Evolutionary conservation across 2,797 vertebrate species (phyloP).

Genomic region (Serranus cabrilla): DNA sequence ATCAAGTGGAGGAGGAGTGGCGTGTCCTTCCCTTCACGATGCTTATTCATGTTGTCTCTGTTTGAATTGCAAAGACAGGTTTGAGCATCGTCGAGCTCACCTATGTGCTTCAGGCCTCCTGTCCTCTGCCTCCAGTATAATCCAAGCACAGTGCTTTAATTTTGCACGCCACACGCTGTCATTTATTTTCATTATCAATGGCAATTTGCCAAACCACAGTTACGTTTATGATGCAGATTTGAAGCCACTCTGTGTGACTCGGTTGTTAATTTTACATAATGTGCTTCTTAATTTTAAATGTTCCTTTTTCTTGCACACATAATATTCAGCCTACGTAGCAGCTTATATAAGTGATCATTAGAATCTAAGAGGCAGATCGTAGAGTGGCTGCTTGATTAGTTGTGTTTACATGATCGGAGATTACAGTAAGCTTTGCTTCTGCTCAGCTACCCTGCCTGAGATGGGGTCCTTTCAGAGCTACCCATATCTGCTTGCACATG

Average conservation of each 20-base stretch:
- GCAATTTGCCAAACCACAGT: slow-evolving; percentile 44
- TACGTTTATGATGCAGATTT: slow-evolving; percentile 34
- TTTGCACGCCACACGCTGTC: slow-evolving; percentile 21
- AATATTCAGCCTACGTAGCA: slow-evolving; percentile 35
- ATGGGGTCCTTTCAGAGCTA: slow-evolving; percentile 51
- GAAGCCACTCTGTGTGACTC: slow-evolving; percentile 27
- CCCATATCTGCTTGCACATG: slow-evolving; percentile 52
- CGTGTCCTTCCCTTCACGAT: slow-evolving; percentile 24
- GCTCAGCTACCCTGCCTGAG: slow-evolving; percentile 39
- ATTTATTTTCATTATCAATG: slow-evolving; percentile 61
- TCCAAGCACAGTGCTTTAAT: slow-evolving; percentile 54
- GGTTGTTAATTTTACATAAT: slow-evolving; percentile 42
- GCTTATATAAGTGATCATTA: slow-evolving; percentile 64
- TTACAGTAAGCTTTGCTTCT: slow-evolving; percentile 55
- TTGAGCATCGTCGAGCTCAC: slow-evolving; percentile 57
- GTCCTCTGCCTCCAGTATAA: slow-evolving; percentile 24
- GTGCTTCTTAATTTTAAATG: slow-evolving; percentile 31
- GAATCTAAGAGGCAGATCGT: slow-evolving; percentile 44
- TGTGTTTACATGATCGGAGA: slow-evolving; percentile 62
- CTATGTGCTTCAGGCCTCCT: slow-evolving; percentile 28
- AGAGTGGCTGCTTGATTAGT: slow-evolving; percentile 67
- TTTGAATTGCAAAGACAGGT: slow-evolving; percentile 62
- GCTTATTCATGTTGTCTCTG: slow-evolving; percentile 55
- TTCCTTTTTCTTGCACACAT: slow-evolving; percentile 19
- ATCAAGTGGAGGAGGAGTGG: slow-evolving; percentile 55